Evolutionary conservation across 2,113 vertebrate genomes (phyloP).

Genomic region (Lepus americanus): DNA sequence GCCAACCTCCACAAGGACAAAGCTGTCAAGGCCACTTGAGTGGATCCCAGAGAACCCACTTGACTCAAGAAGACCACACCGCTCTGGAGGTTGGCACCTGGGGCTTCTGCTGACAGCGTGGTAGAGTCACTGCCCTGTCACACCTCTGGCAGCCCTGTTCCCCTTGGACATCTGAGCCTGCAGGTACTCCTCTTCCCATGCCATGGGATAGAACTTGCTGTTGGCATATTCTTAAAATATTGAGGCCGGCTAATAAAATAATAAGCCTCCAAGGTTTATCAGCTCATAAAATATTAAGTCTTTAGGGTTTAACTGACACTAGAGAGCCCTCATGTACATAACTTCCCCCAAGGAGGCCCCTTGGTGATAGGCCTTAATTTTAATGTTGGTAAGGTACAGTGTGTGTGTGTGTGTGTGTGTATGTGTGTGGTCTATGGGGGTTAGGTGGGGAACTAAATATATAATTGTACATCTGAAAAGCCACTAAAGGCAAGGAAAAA

Average conservation of each 20-base stretch:
- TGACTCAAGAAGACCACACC: not conserved
- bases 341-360: not conserved
- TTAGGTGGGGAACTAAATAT: not conserved
- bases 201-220: not conserved
- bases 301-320: not conserved
- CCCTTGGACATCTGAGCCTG: not conserved
- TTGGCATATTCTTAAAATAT: not conserved
- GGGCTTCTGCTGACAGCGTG: not conserved
- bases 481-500: not conserved
- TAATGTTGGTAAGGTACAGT: not conserved
- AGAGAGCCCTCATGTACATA: not conserved
- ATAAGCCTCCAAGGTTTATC: constrained; percentile 38
- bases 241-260: not conserved
- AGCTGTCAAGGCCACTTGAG: constrained; percentile 13
- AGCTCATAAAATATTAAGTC: not conserved
- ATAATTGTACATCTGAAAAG: constrained; percentile 35
- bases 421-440: not conserved
- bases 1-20: constrained; percentile 3
- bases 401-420: not conserved
- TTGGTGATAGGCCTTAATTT: constrained; percentile 23
- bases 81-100: not conserved
- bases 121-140: not conserved
- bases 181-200: not conserved
- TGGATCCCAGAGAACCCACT: not conserved
- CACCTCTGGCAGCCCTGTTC: not conserved